Evolutionary conservation across 1,140 invertebrate genomes (phyloP), one percentile per base, ranked within the genome.

Genomic region (Mizuhopecten yessoensis): DNA sequence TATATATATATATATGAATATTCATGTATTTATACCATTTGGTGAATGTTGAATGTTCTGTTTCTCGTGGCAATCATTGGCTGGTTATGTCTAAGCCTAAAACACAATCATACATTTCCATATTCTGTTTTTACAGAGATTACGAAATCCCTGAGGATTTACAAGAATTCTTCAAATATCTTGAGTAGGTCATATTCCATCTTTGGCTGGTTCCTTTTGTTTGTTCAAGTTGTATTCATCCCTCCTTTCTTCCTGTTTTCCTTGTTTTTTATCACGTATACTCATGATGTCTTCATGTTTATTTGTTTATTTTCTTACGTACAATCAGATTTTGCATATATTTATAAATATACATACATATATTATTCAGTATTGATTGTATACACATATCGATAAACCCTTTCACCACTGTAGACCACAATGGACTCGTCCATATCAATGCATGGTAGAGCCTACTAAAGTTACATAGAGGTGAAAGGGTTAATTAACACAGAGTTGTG

Each of bases 121-220:
- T 49, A 20, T 75, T 75, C 7, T 45, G 88, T 86, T 87, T n/a
- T 92, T 92, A 90, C 91, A 92, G 91, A 92, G 91, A 92, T 89
- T 90, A 88, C 89, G 91, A 92, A 92, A 90, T 94, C 91, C 92
- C 93, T 33, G 91, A 90, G 87, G 93, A 94, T 87, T 91, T 94
- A 86, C 92, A 94, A 92, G 93, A 94, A 75, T 94, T 94, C 92
- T 91, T 94, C 92, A 91, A 93, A 88, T 94, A 94, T 86, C 88
- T 94, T 33, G 93, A 94, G 93, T 94, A 94, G 89, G 93, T 94
- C 89, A 75, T 88, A 45, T 90, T 92, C 86, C 88, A 91, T 29
- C 57, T 75, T 17, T 75, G 57, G n/a, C 23, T 75, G 57, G n/a
- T 75, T 49, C 45, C 3, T 20, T 49, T 49, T n/a, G n/a, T n/a